A percentile compares a stretch with the other conserved stretches of the same genome.
Evolutionary conservation across 1,140 invertebrate genomes (phyloP).

Genomic region (Apis dorsata): DNA sequence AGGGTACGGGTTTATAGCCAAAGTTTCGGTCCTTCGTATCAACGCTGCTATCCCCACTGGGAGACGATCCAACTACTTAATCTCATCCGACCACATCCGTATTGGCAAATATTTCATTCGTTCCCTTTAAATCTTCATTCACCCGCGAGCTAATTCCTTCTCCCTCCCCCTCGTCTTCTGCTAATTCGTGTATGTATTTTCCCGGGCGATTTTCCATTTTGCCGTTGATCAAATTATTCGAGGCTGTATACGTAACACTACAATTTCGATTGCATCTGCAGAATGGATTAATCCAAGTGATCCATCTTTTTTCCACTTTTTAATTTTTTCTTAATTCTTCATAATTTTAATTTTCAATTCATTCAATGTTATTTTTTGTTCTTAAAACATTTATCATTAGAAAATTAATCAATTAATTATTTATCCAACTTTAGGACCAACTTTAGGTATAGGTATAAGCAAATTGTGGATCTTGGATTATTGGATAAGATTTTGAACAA

Average conservation of each 20-base stretch:
- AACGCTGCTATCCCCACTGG: slow-evolving; percentile 22
- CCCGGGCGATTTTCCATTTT: neutral
- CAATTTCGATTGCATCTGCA: neutral
- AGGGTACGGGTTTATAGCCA: slow-evolving; percentile 42
- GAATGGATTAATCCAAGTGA: too few species aligned
- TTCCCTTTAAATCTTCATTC: slow-evolving; percentile 23
- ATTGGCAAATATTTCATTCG: slow-evolving; percentile 47
- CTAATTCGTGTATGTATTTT: slow-evolving; percentile 1
- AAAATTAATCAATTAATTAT: too few species aligned
- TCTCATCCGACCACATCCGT: slow-evolving; percentile 18
- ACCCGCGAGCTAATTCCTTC: neutral
- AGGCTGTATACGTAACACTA: neutral
- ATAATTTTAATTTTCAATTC: too few species aligned
- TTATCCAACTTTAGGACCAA: too few species aligned
- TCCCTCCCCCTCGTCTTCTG: neutral
- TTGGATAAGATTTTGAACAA: too few species aligned
- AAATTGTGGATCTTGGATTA: too few species aligned
- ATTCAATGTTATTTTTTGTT: too few species aligned
- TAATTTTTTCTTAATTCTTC: too few species aligned
- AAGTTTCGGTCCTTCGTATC: slow-evolving; percentile 44
- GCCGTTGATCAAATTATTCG: neutral
- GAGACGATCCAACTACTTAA: slow-evolving; percentile 38
- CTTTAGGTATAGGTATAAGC: too few species aligned
- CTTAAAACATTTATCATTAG: too few species aligned
- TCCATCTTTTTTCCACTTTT: too few species aligned